Conservation (phyloP, 2,113 vertebrate genomes). For the Erinaceus europaeus region DNA sequence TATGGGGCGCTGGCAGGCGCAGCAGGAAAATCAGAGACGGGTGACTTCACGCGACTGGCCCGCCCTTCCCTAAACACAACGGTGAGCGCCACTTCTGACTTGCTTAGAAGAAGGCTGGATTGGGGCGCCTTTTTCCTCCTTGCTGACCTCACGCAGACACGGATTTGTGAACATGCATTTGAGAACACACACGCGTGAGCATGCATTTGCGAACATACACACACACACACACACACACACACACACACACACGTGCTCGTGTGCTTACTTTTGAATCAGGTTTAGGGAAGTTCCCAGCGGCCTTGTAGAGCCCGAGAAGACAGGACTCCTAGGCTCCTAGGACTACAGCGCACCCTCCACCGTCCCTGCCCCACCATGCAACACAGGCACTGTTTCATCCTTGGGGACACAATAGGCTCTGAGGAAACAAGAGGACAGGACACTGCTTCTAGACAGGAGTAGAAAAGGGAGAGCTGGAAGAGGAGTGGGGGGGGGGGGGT, state of each 20-base stretch:
- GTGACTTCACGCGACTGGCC: background rate
- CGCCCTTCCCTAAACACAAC: background rate
- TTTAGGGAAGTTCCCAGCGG: background rate
- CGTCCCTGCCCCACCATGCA: too few species aligned
- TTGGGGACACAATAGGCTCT: too few species aligned
- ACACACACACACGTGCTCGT: background rate
- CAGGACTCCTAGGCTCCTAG: background rate
- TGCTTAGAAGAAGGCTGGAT: background rate
- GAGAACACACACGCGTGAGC: too few species aligned
- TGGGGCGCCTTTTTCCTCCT: background rate
- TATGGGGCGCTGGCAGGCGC: background rate
- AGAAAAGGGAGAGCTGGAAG: background rate
- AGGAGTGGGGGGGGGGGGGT: accelerated
- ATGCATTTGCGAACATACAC: too few species aligned
- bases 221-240: background rate
- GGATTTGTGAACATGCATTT: too few species aligned
- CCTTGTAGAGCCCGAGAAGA: background rate
- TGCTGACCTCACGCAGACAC: accelerated
- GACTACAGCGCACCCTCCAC: too few species aligned
- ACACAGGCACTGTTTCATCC: too few species aligned
- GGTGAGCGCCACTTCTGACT: background rate
- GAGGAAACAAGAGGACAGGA: background rate
- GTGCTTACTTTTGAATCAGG: background rate
- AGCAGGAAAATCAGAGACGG: background rate
- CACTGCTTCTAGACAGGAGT: background rate